These are phyloP conservation scores for Drosophila mimetica DNA, from an alignment of 2,888 invertebrate species.

Conservation along the genomic window DNA sequence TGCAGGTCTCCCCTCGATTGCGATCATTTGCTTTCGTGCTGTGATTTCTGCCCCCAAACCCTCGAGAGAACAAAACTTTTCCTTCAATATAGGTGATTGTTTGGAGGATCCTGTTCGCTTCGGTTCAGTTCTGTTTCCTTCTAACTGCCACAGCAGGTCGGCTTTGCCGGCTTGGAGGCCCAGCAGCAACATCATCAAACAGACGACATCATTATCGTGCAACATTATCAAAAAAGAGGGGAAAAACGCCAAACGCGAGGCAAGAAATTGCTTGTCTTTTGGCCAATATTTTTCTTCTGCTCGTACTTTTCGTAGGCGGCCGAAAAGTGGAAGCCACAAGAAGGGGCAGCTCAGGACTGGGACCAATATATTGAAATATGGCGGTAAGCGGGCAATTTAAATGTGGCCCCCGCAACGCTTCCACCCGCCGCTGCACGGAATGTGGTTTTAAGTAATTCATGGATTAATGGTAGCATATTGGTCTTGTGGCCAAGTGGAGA, in stretches of 20 bases:
- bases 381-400: constrained; percentile 80
- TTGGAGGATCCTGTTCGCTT: constrained; percentile 37
- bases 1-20: constrained; percentile 60
- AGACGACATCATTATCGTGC: constrained; percentile 81
- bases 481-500: constrained; percentile 43
- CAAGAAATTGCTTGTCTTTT: constrained; percentile 73
- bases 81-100: constrained; percentile 75
- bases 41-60: constrained; percentile 70
- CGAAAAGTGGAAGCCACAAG: constrained; percentile 29
- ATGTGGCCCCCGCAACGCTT: constrained; percentile 52
- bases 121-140: constrained; percentile 28
- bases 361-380: constrained; percentile 77
- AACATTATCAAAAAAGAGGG: constrained; percentile 67
- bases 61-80: constrained; percentile 44
- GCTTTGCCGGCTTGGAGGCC: constrained; percentile 23
- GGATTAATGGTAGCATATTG: constrained; percentile 80
- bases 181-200: constrained; percentile 74
- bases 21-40: constrained; percentile 80
- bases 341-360: background rate
- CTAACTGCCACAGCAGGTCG: constrained; percentile 30
- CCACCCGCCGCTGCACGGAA: constrained; percentile 59
- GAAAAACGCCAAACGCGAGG: constrained; percentile 40
- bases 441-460: constrained; percentile 80
- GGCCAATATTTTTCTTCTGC: constrained; percentile 29
- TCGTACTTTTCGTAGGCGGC: constrained; percentile 68